phyloP scores from a whole-genome alignment of 2,797 vertebrate genomes.

The Garrulus glandarius region DNA sequence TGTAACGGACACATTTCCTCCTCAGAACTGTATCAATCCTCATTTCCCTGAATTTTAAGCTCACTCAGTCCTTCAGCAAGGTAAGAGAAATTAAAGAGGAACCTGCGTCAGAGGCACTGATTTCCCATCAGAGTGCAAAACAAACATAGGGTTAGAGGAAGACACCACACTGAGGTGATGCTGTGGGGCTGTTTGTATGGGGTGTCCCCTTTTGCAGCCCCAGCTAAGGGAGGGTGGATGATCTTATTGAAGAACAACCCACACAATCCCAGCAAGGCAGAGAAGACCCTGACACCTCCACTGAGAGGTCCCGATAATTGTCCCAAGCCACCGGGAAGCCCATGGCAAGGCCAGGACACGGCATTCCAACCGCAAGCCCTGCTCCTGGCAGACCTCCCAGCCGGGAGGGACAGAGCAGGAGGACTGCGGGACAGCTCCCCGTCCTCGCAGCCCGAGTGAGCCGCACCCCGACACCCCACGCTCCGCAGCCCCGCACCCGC shows the following conservation, averaged over 20 bases:
- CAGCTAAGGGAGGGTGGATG: not conserved
- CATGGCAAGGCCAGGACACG: not conserved
- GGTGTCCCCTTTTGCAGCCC: not conserved
- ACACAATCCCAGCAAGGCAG: not conserved
- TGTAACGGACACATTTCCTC: not conserved
- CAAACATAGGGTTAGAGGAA: accelerated
- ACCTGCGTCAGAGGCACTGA: not conserved
- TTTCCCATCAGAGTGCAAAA: not conserved
- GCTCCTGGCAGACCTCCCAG: not conserved
- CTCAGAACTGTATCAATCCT: not conserved
- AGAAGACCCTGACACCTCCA: not conserved
- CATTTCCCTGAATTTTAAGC: not conserved
- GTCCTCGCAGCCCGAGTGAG: not conserved
- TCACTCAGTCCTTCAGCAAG: not conserved
- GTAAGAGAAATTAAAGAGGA: not conserved
- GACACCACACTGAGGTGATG: not conserved
- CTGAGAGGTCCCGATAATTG: not conserved
- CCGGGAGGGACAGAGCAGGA: no score
- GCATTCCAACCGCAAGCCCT: not conserved
- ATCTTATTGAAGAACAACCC: not conserved
- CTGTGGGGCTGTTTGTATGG: not conserved
- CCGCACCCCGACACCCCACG: not conserved
- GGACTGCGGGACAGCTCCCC: not conserved
- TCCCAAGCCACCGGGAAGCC: not conserved
- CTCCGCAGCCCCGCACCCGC: not conserved